Evolutionary conservation across 2,888 invertebrate genomes (phyloP).

Genomic region (Cerceris rybyensis): DNA sequence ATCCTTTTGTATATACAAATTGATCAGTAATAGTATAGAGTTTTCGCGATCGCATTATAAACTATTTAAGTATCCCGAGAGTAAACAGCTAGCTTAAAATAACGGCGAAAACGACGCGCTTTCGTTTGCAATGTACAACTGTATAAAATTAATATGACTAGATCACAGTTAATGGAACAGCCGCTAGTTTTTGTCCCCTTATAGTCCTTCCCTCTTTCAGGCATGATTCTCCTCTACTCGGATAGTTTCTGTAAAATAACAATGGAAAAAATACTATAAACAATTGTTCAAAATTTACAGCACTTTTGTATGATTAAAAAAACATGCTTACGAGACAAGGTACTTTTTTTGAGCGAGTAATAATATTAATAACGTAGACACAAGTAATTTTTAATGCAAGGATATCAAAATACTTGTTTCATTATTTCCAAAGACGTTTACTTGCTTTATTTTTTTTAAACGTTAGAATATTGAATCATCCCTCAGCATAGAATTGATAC

Average conservation of each 20-base stretch:
- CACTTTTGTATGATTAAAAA: too few species aligned
- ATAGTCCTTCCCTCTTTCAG: constrained; percentile 13
- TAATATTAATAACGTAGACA: too few species aligned
- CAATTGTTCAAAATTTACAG: too few species aligned
- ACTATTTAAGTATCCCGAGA: constrained; percentile 8
- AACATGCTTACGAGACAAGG: too few species aligned
- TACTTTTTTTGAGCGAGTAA: too few species aligned
- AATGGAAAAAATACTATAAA: constrained; percentile 7
- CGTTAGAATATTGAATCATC: too few species aligned
- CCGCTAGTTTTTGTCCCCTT: constrained; percentile 59
- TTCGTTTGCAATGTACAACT: constrained; percentile 37
- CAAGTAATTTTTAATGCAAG: too few species aligned
- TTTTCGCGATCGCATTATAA: constrained; percentile 2
- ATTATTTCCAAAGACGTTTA: too few species aligned
- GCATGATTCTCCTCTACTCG: constrained; percentile 1
- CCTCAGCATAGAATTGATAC: too few species aligned
- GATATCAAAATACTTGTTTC: too few species aligned
- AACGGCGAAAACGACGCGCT: constrained; percentile 19
- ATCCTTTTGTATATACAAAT: constrained; percentile 24
- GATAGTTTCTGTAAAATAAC: constrained; percentile 71
- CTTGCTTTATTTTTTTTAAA: too few species aligned
- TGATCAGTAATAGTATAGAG: constrained; percentile 2
- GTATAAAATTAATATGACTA: constrained; percentile 75
- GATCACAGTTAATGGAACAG: constrained; percentile 77
- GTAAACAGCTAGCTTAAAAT: constrained; percentile 21